Evolutionary conservation across 2,113 vertebrate genomes (phyloP).

Genomic region (Gallinago undulata): DNA sequence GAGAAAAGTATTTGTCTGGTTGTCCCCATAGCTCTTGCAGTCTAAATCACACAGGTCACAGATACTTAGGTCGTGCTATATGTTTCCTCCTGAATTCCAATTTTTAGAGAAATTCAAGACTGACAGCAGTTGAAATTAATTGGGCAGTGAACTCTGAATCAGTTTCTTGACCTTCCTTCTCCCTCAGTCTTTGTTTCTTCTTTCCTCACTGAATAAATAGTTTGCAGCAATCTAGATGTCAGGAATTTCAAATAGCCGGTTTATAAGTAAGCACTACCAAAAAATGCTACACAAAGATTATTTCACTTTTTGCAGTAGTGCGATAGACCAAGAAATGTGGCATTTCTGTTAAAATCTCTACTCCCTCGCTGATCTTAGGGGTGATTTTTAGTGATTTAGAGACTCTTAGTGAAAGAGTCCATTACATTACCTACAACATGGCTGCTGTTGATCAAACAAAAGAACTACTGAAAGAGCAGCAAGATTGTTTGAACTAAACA

Average conservation of each 20-base stretch:
- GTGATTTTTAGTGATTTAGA: no score
- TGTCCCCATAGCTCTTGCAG: background rate
- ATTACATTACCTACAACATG: fast-evolving
- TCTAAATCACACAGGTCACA: background rate
- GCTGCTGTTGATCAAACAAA: background rate
- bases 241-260: background rate
- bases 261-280: background rate
- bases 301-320: background rate
- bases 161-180: background rate
- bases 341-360: background rate
- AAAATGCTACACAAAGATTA: background rate
- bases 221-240: background rate
- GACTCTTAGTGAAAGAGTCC: background rate
- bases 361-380: background rate
- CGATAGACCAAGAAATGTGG: background rate
- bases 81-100: background rate
- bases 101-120: background rate
- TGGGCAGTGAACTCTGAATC: background rate
- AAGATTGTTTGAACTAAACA: background rate
- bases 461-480: background rate
- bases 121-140: background rate
- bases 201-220: background rate
- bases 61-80: background rate
- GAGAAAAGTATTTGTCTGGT: background rate
- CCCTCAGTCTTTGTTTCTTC: background rate